phyloP scores from a whole-genome alignment of 1,140 invertebrate genomes.

The Hyles vespertilio region DNA sequence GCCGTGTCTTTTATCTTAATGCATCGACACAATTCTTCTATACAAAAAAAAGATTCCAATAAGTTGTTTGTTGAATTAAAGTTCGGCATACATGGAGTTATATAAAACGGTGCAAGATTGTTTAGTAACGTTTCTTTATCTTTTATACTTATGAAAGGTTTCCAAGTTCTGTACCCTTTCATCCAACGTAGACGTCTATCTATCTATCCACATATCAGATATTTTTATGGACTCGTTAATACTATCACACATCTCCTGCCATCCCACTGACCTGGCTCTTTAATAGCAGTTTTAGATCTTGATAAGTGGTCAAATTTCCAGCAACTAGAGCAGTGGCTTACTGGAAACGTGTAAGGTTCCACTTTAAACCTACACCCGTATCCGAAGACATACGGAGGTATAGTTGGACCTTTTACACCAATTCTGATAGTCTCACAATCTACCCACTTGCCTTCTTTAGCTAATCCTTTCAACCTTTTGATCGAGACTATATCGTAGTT shows the following conservation, averaged over 20 bases:
- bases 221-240: conserved; percentile 18
- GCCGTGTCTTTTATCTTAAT: conserved; percentile 31
- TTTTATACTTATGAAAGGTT: conserved; percentile 9
- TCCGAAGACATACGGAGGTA: conserved; percentile 9
- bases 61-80: conserved; percentile 6
- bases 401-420: conserved; percentile 10
- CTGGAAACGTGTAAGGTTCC: conserved; percentile 12
- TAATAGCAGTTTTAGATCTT: conserved; percentile 13
- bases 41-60: conserved; percentile 17
- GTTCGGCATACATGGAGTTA: not conserved
- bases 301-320: conserved; percentile 9
- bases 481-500: too few species aligned
- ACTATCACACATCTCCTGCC: conserved; percentile 23
- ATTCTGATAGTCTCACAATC: conserved; percentile 14
- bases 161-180: conserved; percentile 15
- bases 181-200: conserved; percentile 25
- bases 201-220: conserved; percentile 33
- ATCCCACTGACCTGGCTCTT: conserved; percentile 21
- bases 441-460: too few species aligned
- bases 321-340: too few species aligned
- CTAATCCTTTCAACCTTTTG: too few species aligned
- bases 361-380: conserved; percentile 19
- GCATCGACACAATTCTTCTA: conserved; percentile 23
- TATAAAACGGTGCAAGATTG: conserved; percentile 8
- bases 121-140: too few species aligned